A percentile compares a stretch with the other conserved stretches of the same genome.
phyloP scores from a whole-genome alignment of 2,113 vertebrate species.

The Theropithecus gelada region DNA sequence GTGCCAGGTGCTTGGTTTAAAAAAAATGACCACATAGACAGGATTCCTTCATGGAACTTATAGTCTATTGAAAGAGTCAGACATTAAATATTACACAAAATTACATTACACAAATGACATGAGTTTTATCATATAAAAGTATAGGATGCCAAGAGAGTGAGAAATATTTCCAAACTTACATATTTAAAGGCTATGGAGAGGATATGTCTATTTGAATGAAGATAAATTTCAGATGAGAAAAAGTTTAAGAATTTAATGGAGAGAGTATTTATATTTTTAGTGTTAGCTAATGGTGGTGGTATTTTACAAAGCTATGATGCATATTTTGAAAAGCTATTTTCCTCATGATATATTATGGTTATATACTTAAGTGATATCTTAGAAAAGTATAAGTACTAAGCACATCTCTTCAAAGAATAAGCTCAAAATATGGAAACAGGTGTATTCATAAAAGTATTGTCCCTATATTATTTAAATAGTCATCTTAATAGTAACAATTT shows the following conservation, averaged over 20 bases:
- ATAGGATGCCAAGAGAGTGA: background rate
- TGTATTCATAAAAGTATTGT: background rate
- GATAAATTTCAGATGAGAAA: slow-evolving; percentile 20
- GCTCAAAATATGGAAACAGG: background rate
- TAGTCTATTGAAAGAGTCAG: background rate
- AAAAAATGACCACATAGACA: background rate
- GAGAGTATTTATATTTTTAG: slow-evolving; percentile 1
- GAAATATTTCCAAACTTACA: background rate
- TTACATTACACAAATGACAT: background rate
- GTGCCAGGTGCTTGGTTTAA: background rate
- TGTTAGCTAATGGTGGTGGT: background rate
- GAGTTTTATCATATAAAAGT: background rate
- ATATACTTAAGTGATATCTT: background rate
- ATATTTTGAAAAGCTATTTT: background rate
- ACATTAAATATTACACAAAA: background rate
- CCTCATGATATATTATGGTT: background rate
- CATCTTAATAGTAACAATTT: background rate
- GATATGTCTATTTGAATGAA: background rate
- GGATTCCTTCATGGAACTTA: background rate
- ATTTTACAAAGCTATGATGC: background rate
- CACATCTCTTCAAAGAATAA: background rate
- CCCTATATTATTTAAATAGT: slow-evolving; percentile 16
- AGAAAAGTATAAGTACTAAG: background rate
- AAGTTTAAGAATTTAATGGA: slow-evolving; percentile 7
- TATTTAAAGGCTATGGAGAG: background rate